These are phyloP conservation scores for Drosophila tristis DNA, from an alignment of 1,140 invertebrate species.

Conservation along the genomic window DNA sequence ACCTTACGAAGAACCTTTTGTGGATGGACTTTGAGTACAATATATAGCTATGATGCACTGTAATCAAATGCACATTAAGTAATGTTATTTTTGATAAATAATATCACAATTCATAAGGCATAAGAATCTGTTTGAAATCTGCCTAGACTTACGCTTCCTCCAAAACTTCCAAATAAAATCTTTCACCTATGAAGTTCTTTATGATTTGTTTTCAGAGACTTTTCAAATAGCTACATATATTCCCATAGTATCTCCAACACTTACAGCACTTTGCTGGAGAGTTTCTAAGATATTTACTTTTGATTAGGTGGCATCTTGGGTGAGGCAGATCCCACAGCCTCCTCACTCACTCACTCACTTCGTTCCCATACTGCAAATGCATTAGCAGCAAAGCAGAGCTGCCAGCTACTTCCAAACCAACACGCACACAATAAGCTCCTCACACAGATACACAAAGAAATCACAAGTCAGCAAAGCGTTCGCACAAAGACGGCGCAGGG, in stretches of 20 bases:
- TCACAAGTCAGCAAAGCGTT: constrained; percentile 68
- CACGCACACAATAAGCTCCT: constrained; percentile 7
- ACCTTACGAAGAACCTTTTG: too few species aligned
- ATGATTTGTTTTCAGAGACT: too few species aligned
- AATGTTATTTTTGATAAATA: too few species aligned
- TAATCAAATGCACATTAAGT: too few species aligned
- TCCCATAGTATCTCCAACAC: background rate
- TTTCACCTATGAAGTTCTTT: too few species aligned
- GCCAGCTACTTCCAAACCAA: constrained; percentile 32
- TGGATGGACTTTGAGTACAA: too few species aligned
- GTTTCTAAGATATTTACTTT: constrained; percentile 1
- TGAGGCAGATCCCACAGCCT: constrained; percentile 9
- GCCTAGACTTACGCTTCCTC: too few species aligned
- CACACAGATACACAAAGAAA: constrained; percentile 45
- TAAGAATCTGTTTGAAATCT: too few species aligned
- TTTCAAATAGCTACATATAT: too few species aligned
- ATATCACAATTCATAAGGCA: too few species aligned
- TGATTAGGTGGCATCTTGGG: constrained; percentile 27
- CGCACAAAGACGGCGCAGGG: background rate
- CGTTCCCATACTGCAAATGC: constrained; percentile 38
- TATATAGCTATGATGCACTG: too few species aligned
- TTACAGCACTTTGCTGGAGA: constrained; percentile 6
- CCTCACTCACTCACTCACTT: constrained; percentile 5
- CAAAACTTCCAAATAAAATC: too few species aligned
- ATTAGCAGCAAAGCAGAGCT: constrained; percentile 28